phyloP scores from a whole-genome alignment of 1,140 invertebrate species.

The Hestina assimilis region DNA sequence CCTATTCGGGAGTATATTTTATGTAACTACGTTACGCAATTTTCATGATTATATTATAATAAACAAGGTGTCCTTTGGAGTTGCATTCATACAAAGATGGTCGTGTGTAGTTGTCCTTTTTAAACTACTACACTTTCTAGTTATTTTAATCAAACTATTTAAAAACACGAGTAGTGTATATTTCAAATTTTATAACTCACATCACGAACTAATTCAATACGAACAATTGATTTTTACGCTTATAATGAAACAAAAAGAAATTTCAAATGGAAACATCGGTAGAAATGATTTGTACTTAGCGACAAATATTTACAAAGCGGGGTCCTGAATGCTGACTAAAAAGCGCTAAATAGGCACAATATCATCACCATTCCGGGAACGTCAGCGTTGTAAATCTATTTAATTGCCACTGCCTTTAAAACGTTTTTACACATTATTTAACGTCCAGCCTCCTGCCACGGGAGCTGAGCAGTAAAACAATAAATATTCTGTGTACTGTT shows the following conservation, averaged over 20 bases:
- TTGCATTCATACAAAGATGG: too few species aligned
- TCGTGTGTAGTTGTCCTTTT: too few species aligned
- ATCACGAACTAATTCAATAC: background rate
- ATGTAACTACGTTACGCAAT: too few species aligned
- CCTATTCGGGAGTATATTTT: too few species aligned
- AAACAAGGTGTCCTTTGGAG: too few species aligned
- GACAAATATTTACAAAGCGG: slow-evolving; percentile 24
- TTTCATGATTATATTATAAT: too few species aligned
- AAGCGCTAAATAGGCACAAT: slow-evolving; percentile 13
- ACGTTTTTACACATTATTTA: slow-evolving; percentile 56
- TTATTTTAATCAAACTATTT: too few species aligned
- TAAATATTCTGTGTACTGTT: slow-evolving; percentile 62
- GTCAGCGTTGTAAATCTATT: slow-evolving; percentile 66
- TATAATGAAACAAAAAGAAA: slow-evolving; percentile 14
- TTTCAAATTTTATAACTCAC: too few species aligned
- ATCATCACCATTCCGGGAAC: slow-evolving; percentile 47
- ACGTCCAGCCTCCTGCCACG: slow-evolving; percentile 63
- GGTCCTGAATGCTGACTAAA: slow-evolving; percentile 16
- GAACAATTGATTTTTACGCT: background rate
- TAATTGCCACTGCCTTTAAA: slow-evolving; percentile 54
- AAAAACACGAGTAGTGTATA: too few species aligned
- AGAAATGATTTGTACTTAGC: slow-evolving; percentile 32
- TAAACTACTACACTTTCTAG: too few species aligned
- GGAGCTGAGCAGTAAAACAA: slow-evolving; percentile 68
- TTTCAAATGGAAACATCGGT: slow-evolving; percentile 11